phyloP scores from a whole-genome alignment of 2,888 invertebrate species.

The Xestia rhomboidea region DNA sequence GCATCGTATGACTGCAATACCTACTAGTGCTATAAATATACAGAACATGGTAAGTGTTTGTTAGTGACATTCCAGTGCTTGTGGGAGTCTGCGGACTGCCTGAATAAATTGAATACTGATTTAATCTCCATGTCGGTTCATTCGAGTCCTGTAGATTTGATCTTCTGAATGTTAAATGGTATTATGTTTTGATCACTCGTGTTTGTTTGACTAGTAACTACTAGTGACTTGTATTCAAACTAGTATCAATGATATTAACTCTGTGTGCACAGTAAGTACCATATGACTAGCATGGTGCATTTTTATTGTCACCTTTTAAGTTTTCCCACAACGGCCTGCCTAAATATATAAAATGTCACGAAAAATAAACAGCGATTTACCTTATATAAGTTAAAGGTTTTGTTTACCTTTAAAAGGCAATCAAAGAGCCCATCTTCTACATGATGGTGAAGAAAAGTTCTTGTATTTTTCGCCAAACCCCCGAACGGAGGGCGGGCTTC shows the following conservation, averaged over 20 bases:
- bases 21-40: neutral
- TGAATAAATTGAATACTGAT: slow-evolving; percentile 70
- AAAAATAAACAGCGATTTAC: slow-evolving; percentile 52
- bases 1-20: neutral
- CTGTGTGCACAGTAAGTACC: neutral
- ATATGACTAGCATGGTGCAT: neutral
- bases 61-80: slow-evolving; percentile 23
- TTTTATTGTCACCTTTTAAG: neutral
- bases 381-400: slow-evolving; percentile 48
- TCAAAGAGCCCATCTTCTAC: slow-evolving; percentile 44
- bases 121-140: slow-evolving; percentile 56
- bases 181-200: slow-evolving; percentile 5
- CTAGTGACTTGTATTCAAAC: neutral
- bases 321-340: slow-evolving; percentile 22
- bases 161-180: slow-evolving; percentile 56
- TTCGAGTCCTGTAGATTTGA: slow-evolving; percentile 51
- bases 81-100: slow-evolving; percentile 19
- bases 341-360: slow-evolving; percentile 37
- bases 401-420: slow-evolving; percentile 61
- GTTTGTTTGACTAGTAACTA: neutral
- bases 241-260: neutral
- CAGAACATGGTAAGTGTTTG: slow-evolving; percentile 34
- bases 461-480: slow-evolving; percentile 45
- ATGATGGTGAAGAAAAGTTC: slow-evolving; percentile 41
- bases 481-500: slow-evolving; percentile 37